phyloP scores from a whole-genome alignment of 2,113 vertebrate species.

The Hyaena hyaena region DNA sequence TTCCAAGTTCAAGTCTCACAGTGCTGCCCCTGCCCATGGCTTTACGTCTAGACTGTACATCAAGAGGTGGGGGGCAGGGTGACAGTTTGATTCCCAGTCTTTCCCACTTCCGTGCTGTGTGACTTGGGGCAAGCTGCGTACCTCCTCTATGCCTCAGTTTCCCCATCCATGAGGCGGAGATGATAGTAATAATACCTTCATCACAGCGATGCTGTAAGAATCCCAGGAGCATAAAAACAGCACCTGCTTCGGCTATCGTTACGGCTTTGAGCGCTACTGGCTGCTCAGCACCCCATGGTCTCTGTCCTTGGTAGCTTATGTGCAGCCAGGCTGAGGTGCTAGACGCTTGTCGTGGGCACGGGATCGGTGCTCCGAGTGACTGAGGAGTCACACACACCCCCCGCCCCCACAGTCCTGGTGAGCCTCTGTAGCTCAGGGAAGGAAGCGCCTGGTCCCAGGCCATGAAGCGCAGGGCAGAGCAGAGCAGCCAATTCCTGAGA shows the following conservation, averaged over 20 bases:
- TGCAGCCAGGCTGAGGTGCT: not conserved
- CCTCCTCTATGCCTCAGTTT: not conserved
- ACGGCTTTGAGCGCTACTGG: not conserved
- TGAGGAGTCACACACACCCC: not conserved
- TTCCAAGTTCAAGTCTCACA: not conserved
- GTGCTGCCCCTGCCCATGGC: not conserved
- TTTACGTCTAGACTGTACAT: not conserved
- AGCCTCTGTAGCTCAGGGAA: not conserved
- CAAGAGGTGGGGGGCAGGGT: not conserved
- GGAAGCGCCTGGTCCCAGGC: not conserved
- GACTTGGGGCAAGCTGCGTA: not conserved
- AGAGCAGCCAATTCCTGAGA: not conserved
- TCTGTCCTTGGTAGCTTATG: not conserved
- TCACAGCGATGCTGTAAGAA: not conserved
- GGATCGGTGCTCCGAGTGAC: not conserved
- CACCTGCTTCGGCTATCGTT: not conserved
- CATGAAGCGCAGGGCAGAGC: not conserved
- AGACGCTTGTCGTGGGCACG: not conserved
- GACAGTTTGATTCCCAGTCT: not conserved
- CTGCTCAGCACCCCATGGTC: not conserved
- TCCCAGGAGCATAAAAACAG: not conserved
- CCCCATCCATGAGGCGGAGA: not conserved
- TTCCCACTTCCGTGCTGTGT: not conserved
- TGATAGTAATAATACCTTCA: not conserved
- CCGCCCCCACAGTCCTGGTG: not conserved